Evolutionary conservation across 2,888 invertebrate genomes (phyloP), one percentile per base, ranked within the genome.

Genomic region (Entomobrya proxima): DNA sequence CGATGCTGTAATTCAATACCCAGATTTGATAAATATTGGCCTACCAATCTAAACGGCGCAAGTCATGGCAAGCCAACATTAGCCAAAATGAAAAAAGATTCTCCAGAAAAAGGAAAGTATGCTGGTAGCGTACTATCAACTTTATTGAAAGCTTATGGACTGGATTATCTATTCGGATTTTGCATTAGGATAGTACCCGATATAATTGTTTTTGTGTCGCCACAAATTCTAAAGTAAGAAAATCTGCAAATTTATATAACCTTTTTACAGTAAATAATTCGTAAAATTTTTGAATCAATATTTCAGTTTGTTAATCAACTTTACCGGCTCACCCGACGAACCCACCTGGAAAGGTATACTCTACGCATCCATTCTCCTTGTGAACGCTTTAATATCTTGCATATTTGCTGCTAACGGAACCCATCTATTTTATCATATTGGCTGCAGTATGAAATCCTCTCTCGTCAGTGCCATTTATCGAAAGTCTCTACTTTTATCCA

Each of bases 151-250:
- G 58, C 79, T 11, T 85, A 64, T 75, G 85, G 85, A 13, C 61
- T 47, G 61, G 6, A 37, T n/a, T 85, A 85, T 18, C 52, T 85
- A 7, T 27, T 30, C 6, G 85, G 85, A 7, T 79, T 79, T 75
- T 0, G 35, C 0, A 13, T 85, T 2, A 37, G 85, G 30, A 79
- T 37, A 1, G 35, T 58, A 2, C 77, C 82, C 0, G 98, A 98
- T 92, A 88, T 95, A 18, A 92, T 98, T 78, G 96, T 96, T 88
- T 99, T 99, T 92, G 94, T 96, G 52, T 97, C 96, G 90, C 99
- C 99, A 0, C 95, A 97, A 92, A 93, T 99, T 90, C 93, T 98
- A 86, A 95, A 94, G 97, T 97, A 93, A 94, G 92, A 47, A 5
- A 1, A 18, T 75, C 79, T 72, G 47, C 30, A 64, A 47, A 4